These are phyloP conservation scores for Ophioninae sp. DNA, from an alignment of 2,888 invertebrate genomes.

Conservation along the genomic window DNA sequence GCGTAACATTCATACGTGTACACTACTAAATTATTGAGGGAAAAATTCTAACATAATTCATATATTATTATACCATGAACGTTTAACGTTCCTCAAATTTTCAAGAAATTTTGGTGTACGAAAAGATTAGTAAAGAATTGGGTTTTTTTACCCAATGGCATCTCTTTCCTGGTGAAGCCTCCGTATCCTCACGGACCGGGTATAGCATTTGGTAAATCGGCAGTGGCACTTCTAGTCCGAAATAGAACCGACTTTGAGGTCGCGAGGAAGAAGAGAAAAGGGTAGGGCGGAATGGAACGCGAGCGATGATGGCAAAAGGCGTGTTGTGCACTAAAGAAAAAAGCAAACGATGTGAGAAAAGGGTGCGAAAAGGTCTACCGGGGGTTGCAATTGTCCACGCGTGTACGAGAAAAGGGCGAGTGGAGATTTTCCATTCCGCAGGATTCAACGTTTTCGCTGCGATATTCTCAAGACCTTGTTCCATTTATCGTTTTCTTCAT, in stretches of 20 bases:
- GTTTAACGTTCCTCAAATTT: too few species aligned
- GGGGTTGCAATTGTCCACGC: constrained; percentile 6
- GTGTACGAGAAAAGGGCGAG: constrained; percentile 35
- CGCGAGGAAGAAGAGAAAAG: constrained; percentile 65
- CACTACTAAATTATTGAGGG: too few species aligned
- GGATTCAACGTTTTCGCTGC: constrained; percentile 51
- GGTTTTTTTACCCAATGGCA: constrained; percentile 35
- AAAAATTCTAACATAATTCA: too few species aligned
- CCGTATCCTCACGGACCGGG: constrained; percentile 25
- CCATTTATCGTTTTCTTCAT: constrained; percentile 20
- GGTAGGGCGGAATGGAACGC: constrained; percentile 51
- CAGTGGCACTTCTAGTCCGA: constrained; percentile 75
- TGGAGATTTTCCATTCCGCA: constrained; percentile 56
- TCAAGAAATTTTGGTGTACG: constrained; percentile 25
- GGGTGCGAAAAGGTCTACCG: constrained; percentile 24
- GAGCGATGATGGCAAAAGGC: constrained; percentile 57
- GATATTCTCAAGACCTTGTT: constrained; percentile 50
- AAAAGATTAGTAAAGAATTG: constrained; percentile 13
- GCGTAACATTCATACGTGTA: too few species aligned
- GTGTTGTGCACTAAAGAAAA: constrained; percentile 28
- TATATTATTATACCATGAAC: too few species aligned
- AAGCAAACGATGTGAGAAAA: constrained; percentile 27
- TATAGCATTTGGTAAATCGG: constrained; percentile 77
- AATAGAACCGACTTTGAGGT: constrained; percentile 79
- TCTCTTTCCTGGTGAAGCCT: constrained; percentile 9